Base-by-base conservation (phyloP, 92 coral and sea anemone species). In the Zoanthus sociatus region DNA sequence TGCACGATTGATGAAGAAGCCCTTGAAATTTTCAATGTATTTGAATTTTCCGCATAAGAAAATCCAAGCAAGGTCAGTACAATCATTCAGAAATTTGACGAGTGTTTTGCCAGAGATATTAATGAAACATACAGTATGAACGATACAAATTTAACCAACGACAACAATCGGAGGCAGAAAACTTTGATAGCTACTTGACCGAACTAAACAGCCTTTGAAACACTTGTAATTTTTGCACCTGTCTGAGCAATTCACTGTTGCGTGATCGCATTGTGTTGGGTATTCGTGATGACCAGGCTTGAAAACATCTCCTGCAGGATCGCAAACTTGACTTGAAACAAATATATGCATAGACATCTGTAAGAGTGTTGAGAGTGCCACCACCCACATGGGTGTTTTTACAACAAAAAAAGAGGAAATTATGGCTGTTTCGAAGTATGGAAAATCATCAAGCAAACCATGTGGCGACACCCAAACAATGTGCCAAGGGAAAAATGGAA, bases 221-320 rank as follows among this genome's bases (percentile, higher is more conserved):
- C 71, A 71, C 50, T 3, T 79, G 90, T 30, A 82, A 73, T 37
- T 88, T 88, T 78, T 88, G 91, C 50, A 18, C 37, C 7, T 82
- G 91, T 53, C 56, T 82, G 87, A 82, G 91, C 67, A 83, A 82
- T 56, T 88, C 91, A 32, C 78, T 83, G 0, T 58, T 83, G 12
- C 87, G 72, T 30, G 91, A 83, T 30, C 84, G 64, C 8, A 89
- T 89, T 2, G 91, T 69, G 61, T 61, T 83, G 3, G 88, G 88
- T 44, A 76, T 89, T 9, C 1, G 46, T 3, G 79, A 51, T 51
- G 84, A 77, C 17, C 83, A 83, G 14, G 84, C 84, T 51, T 77
- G 78, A 4, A 83, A 89, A 83, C 78, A 63, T 44, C 37, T 89
- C 51, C 72, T 83, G 63, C 84, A 76, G 16, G 79, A 26, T 0